A percentile compares a stretch with the other conserved stretches of the same genome.
These are phyloP conservation scores for Holacanthella duospinosa DNA, from an alignment of 2,888 invertebrate genomes.

Conservation along the genomic window DNA sequence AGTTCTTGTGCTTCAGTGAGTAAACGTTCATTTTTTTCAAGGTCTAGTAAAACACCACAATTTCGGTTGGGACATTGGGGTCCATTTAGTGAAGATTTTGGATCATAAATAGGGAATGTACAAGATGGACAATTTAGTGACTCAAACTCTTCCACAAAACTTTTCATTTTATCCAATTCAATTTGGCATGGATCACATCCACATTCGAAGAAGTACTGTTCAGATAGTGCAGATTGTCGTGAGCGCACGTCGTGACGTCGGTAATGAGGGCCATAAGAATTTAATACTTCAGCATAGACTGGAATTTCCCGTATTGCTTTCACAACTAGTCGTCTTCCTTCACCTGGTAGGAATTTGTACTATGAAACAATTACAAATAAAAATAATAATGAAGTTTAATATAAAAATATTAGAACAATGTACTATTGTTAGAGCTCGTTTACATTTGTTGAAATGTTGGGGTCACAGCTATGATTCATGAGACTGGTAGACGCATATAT, in stretches of 20 bases:
- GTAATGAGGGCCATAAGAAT: not conserved
- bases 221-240: not conserved
- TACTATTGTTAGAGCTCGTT: not conserved
- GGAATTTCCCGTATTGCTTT: not conserved
- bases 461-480: conserved; percentile 78
- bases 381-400: not conserved
- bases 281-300: not conserved
- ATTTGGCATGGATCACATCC: not conserved
- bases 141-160: conserved; percentile 1
- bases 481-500: conserved; percentile 67
- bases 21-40: not conserved
- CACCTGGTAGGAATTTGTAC: not conserved
- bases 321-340: not conserved
- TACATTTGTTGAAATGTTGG: conserved; percentile 46
- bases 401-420: not conserved
- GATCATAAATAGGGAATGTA: not conserved
- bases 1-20: not conserved
- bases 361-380: not conserved
- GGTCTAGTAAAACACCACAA: not conserved
- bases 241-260: not conserved
- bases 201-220: not conserved
- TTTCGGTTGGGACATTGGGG: not conserved
- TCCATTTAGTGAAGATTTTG: not conserved
- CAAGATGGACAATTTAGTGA: not conserved
- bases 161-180: not conserved